Base-by-base conservation (phyloP, 2,797 vertebrate genomes). In the Neoniphon sammara region DNA sequence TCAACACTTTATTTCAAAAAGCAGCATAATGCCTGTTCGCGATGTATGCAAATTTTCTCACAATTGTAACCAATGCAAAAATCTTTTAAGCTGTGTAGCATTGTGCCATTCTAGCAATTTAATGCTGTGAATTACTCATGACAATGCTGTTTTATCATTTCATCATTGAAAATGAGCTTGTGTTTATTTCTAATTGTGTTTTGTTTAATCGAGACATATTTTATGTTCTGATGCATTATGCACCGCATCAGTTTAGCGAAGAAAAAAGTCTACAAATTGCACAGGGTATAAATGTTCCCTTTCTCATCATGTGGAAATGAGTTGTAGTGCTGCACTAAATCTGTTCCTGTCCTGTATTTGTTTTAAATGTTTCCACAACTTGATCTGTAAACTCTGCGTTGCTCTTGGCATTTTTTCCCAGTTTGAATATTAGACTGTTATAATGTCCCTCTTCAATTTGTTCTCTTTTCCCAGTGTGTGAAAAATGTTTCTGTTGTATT, bases 231-330 rank as follows among this genome's bases (percentile, higher is more conserved):
- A 42, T 60, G 50, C 7, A 14, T 71, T 65, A 65, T 66, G 65
- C 49, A 81, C 25, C 52, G 49, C 56, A 73, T 78, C 60, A 54
- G 80, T 20, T 83, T 69, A 65, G 49, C 55, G 72, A n/a, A 81
- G 84, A 66, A 20, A 42, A 42, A 64, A 71, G 75, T 27, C 25
- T 79, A 85, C 62, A 85, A 75, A 68, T 0, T 56, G 59, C 58
- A 69, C 66, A 44, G 12, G 42, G 65, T 23, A n/a, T n/a, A n/a
- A 17, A 47, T 2, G 42, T 44, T 44, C 14, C 42, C 9, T 8
- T 44, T 46, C 12, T 46, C 44, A 14, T 10, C 12, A 17, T 46
- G 12, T 46, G 44, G 44, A 46, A 46, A 46, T 14, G 10, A 46
- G 44, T 46, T 12, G 44, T 27, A 27, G 25, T 27, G 4, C 44